Evolutionary conservation across 1,140 invertebrate species (phyloP), one percentile per base, ranked within the genome.

Genomic region (Potamilus streckersoni): DNA sequence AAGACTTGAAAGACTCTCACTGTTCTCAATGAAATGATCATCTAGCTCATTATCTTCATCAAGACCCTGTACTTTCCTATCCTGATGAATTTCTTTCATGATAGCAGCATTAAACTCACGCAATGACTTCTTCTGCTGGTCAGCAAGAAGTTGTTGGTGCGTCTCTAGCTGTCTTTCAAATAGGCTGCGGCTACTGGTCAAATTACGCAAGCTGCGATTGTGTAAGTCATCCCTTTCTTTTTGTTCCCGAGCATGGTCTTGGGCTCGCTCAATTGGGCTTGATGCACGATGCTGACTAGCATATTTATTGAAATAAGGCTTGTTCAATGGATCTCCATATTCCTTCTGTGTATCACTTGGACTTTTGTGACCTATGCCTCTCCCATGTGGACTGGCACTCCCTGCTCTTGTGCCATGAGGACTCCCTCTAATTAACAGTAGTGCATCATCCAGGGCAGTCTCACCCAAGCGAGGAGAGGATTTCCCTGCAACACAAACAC

Each of bases 131-230:
- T 86, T 76, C 65, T 86, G 84, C 67, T 87, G 83, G 31, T 86
- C 73, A 19, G 80, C 17, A 38, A 86, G 61, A 14, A 82, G 69
- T 63, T 82, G 80, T 64, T 86, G 85, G 27, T 85, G 80, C 4
- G 81, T 73, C 61, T 85, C 80, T 23, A 87, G 73, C 73, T 87
- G 85, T 66, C 85, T 83, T 71, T 87, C 86, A 81, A 87, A 87
- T 59, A 86, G 74, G 73, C 71, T 84, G 23, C 79, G 77, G 70
- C 84, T 86, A 70, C 76, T 83, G 58, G 78, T 83, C 31, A 84
- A 76, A 73, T 86, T 86, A 19, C 80, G 71, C 70, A 84, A 58
- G 64, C 84, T 86, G 65, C 77, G 69, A 70, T 83, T 79, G 71
- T 84, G 79, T 68, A 87, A 59, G 27, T 82, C 81, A n/a, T 80